Evolutionary conservation across 2,888 invertebrate genomes (phyloP).

Genomic region (Lumbricus terrestris): DNA sequence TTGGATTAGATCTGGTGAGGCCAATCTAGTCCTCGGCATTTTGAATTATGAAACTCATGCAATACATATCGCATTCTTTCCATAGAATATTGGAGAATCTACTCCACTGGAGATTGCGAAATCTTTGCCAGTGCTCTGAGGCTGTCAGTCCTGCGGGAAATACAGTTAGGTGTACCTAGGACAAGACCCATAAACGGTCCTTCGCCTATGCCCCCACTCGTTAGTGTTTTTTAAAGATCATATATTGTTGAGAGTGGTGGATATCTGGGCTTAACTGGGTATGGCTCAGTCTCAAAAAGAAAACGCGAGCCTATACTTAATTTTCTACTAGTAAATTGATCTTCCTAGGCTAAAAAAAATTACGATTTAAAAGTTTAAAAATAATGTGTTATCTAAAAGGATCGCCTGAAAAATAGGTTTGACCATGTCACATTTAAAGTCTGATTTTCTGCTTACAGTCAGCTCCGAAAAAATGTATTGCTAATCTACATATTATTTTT

Average conservation of each 20-base stretch:
- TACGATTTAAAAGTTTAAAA: neutral
- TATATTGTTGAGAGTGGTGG: neutral
- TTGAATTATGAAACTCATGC: neutral
- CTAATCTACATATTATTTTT: neutral
- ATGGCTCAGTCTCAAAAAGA: neutral
- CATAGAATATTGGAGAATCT: neutral
- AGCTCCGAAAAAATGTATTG: neutral
- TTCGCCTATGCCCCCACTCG: no score
- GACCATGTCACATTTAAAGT: neutral
- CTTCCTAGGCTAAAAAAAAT: neutral
- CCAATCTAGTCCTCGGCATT: no score
- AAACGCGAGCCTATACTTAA: neutral
- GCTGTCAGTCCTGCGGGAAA: neutral
- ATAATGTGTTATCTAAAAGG: no score
- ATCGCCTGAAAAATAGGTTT: neutral
- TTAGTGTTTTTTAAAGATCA: neutral
- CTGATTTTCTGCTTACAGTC: neutral
- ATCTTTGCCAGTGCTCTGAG: neutral
- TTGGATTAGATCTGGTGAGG: neutral
- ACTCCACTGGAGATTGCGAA: neutral
- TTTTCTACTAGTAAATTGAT: neutral
- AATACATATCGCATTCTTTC: no score
- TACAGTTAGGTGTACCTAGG: neutral
- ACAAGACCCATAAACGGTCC: no score
- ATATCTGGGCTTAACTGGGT: neutral